phyloP scores from a whole-genome alignment of 2,888 invertebrate genomes.

The Drosophila anceps region DNA sequence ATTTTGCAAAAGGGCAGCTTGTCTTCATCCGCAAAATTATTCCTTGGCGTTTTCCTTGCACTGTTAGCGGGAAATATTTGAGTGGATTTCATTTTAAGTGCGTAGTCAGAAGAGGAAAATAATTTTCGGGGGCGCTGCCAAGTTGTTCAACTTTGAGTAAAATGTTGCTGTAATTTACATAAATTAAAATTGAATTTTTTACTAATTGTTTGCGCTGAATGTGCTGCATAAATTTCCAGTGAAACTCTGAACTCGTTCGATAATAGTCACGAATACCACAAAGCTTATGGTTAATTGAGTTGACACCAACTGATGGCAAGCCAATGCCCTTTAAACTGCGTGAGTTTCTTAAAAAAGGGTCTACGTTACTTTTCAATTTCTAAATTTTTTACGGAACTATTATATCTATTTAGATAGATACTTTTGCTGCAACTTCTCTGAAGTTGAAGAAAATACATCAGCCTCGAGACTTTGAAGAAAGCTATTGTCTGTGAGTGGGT shows the following conservation, averaged over 20 bases:
- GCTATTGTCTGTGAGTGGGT: too few relatives aligned
- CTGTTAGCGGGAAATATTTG: constrained; percentile 25
- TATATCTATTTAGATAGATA: too few relatives aligned
- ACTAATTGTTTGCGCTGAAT: constrained; percentile 29
- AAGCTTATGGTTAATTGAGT: neutral
- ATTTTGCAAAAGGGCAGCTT: constrained; percentile 40
- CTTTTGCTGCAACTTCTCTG: too few relatives aligned
- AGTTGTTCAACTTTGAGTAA: constrained; percentile 21
- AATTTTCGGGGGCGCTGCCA: constrained; percentile 14
- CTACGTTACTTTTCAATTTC: too few relatives aligned
- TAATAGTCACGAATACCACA: neutral
- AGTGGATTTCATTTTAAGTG: constrained; percentile 27
- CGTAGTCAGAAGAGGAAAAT: constrained; percentile 5
- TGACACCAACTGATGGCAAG: neutral
- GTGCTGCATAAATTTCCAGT: neutral
- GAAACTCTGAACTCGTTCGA: neutral
- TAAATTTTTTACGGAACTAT: too few relatives aligned
- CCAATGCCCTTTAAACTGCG: neutral
- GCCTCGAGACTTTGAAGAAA: too few relatives aligned
- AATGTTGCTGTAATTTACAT: constrained; percentile 38
- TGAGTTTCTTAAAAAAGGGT: too few relatives aligned
- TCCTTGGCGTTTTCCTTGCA: constrained; percentile 23
- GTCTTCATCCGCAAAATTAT: constrained; percentile 34
- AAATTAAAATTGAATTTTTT: constrained; percentile 34
- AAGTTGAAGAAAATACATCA: too few relatives aligned